A percentile compares a stretch with the other conserved stretches of the same genome.
phyloP scores from a whole-genome alignment of 2,888 invertebrate genomes.

The Temnothorax unifasciatus region DNA sequence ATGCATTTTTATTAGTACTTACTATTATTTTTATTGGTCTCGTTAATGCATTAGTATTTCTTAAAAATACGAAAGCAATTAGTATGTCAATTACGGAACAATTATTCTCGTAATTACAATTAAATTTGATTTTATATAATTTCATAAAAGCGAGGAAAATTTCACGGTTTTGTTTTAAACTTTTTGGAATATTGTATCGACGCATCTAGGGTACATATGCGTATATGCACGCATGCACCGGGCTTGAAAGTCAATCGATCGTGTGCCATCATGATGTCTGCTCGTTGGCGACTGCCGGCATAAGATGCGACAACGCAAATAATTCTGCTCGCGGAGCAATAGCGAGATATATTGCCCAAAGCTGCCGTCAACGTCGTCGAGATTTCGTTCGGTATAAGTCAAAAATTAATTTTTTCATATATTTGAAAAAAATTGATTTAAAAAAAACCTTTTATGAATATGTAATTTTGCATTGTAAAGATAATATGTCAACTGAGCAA shows the following conservation, averaged over 20 bases:
- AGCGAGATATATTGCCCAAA: conserved; percentile 53
- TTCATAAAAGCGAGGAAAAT: neutral
- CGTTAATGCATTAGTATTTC: neutral
- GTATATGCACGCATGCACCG: neutral
- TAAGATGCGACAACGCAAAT: conserved; percentile 69
- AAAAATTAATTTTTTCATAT: neutral
- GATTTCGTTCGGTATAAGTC: neutral
- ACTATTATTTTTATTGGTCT: conserved; percentile 10
- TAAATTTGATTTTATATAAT: neutral
- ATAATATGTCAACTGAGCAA: neutral
- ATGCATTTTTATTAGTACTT: neutral
- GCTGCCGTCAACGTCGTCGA: conserved; percentile 77
- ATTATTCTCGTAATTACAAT: neutral
- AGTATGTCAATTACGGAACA: neutral
- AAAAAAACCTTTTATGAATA: neutral
- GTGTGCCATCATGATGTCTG: conserved; percentile 42
- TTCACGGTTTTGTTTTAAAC: neutral
- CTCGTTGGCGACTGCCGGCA: conserved; percentile 56
- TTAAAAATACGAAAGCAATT: neutral
- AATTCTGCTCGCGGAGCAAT: conserved; percentile 71
- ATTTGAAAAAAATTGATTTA: neutral
- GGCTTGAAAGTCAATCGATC: conserved; percentile 63
- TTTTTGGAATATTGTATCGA: neutral
- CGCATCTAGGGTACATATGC: conserved; percentile 29
- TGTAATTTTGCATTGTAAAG: neutral